phyloP scores from a whole-genome alignment of 2,797 vertebrate species.

The Schizopygopsis malacanthus region DNA sequence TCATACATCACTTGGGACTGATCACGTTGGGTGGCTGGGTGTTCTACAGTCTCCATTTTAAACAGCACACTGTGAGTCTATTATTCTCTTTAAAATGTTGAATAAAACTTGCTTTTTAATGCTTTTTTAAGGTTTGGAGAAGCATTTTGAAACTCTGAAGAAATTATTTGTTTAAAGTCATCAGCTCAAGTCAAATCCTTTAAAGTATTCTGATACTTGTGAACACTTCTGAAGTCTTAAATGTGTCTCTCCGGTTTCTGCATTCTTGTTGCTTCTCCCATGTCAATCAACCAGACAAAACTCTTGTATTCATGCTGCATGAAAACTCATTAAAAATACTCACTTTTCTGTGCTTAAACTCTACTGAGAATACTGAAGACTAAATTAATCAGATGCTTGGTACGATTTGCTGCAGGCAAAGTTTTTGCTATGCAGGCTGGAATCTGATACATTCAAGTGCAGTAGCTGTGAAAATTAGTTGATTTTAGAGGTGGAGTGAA shows the following conservation, averaged over 20 bases:
- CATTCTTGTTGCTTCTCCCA: background rate
- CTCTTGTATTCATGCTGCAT: conserved; percentile 6
- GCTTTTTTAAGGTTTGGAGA: background rate
- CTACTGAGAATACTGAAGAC: conserved; percentile 16
- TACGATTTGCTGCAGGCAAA: conserved; percentile 18
- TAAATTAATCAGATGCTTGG: conserved; percentile 37
- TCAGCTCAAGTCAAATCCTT: background rate
- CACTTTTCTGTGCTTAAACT: conserved; percentile 4
- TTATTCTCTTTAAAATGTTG: background rate
- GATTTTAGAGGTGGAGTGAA: conserved; percentile 7
- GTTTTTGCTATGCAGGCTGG: conserved; percentile 9
- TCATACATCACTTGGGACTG: background rate
- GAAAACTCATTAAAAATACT: conserved; percentile 32
- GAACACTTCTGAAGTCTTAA: background rate
- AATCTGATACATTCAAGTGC: background rate
- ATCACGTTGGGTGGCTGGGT: background rate
- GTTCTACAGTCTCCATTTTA: background rate
- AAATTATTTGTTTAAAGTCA: background rate
- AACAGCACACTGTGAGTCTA: background rate
- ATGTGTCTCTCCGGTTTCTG: background rate
- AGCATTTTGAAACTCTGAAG: conserved; percentile 18
- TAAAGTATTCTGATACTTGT: background rate
- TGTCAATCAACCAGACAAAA: conserved; percentile 3
- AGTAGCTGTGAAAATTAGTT: background rate
- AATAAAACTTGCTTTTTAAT: background rate